A percentile compares a stretch with the other conserved stretches of the same genome.
phyloP scores from a whole-genome alignment of 2,113 vertebrate species.

The Saiga tatarica region DNA sequence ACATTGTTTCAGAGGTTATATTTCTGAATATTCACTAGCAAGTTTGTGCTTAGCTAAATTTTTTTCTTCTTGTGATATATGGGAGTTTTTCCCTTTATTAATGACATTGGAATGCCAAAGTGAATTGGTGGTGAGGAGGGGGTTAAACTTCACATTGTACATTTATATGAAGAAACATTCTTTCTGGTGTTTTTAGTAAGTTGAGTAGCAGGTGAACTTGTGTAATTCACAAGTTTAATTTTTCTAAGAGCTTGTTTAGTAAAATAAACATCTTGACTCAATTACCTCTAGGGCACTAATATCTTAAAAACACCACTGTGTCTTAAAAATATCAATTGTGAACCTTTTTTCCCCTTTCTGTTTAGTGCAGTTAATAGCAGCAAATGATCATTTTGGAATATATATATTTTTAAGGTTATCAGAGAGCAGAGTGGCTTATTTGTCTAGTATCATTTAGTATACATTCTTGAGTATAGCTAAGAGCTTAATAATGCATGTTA shows the following conservation, averaged over 20 bases:
- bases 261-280: neutral
- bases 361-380: neutral
- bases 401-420: neutral
- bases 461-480: neutral
- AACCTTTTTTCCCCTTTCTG: neutral
- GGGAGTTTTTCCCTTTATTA: slow-evolving; percentile 19
- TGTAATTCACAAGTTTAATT: neutral
- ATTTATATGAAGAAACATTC: neutral
- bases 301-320: neutral
- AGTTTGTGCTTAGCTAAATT: neutral
- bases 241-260: neutral
- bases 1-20: slow-evolving; percentile 25
- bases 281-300: neutral
- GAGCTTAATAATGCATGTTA: neutral
- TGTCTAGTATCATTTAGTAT: neutral
- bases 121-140: neutral
- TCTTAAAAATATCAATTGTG: neutral
- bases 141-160: neutral
- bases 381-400: neutral
- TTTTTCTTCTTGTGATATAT: neutral
- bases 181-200: neutral
- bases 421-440: neutral
- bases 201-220: neutral
- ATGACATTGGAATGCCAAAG: neutral
- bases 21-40: neutral